A percentile compares a stretch with the other conserved stretches of the same genome.
phyloP scores from a whole-genome alignment of 2,888 invertebrate genomes.

The Gnatocerus cornutus region DNA sequence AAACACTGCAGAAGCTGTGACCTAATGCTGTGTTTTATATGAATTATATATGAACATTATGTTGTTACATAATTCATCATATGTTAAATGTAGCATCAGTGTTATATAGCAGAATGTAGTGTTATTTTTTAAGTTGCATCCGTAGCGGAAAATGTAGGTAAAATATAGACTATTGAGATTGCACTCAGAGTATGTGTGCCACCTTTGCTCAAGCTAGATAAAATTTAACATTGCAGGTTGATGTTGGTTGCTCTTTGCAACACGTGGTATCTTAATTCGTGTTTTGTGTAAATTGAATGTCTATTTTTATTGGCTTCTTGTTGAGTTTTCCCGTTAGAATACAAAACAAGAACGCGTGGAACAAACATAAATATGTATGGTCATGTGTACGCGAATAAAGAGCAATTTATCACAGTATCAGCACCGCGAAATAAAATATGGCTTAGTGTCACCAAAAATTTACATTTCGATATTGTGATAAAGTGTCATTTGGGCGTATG shows the following conservation, averaged over 20 bases:
- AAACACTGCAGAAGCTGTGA: too few species aligned
- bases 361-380: slow-evolving; percentile 46
- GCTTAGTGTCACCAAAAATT: slow-evolving; percentile 45
- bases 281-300: slow-evolving; percentile 1
- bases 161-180: background rate
- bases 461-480: slow-evolving; percentile 44
- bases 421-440: slow-evolving; percentile 42
- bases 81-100: slow-evolving; percentile 1
- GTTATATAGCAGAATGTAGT: too few species aligned
- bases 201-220: background rate
- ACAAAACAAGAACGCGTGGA: slow-evolving; percentile 7
- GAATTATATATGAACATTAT: slow-evolving; percentile 2
- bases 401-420: slow-evolving; percentile 48
- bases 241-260: background rate
- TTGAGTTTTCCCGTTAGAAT: background rate
- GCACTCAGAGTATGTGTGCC: background rate
- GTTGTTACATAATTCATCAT: slow-evolving; percentile 2
- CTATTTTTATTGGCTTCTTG: slow-evolving; percentile 10
- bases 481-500: slow-evolving; percentile 39
- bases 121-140: background rate
- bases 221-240: background rate
- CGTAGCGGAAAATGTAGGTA: background rate
- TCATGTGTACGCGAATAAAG: slow-evolving; percentile 43
- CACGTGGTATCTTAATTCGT: slow-evolving; percentile 1
- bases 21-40: slow-evolving; percentile 1